phyloP scores from a whole-genome alignment of 2,888 invertebrate genomes.

The Macrosoma leucophasiata region DNA sequence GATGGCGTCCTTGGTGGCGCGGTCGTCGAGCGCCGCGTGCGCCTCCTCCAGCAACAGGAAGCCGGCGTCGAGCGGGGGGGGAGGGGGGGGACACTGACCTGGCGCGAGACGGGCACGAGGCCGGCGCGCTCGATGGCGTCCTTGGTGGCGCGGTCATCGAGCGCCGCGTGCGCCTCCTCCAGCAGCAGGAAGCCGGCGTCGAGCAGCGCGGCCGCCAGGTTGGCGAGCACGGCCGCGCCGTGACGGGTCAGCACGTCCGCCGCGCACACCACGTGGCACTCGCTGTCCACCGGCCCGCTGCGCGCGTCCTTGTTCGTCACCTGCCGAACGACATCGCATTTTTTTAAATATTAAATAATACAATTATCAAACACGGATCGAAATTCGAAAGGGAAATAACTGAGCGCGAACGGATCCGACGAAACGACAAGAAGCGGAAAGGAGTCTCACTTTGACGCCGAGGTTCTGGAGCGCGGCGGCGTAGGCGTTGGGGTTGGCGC shows the following conservation, averaged over 20 bases:
- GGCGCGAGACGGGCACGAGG: conserved; percentile 41
- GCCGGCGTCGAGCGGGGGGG: no score
- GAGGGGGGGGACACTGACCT: no score
- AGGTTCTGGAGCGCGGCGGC: conserved; percentile 72
- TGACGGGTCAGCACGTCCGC: conserved; percentile 79
- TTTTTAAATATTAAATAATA: no score
- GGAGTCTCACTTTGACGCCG: conserved; percentile 78
- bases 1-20: no score
- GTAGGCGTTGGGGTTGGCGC: conserved; percentile 68
- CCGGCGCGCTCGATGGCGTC: conserved; percentile 43
- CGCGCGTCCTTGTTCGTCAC: conserved; percentile 74
- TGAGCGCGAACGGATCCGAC: not conserved
- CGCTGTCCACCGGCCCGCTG: conserved; percentile 76
- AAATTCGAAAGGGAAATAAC: not conserved
- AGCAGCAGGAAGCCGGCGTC: conserved; percentile 82
- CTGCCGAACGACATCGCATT: conserved; percentile 20
- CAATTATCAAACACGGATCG: no score
- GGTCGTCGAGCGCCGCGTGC: conserved; percentile 50
- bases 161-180: conserved; percentile 77
- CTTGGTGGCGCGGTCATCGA: conserved; percentile 48
- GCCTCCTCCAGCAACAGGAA: conserved; percentile 85
- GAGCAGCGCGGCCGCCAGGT: conserved; percentile 78
- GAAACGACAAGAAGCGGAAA: no score
- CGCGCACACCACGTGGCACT: conserved; percentile 80
- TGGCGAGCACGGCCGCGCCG: conserved; percentile 66